Conservation (phyloP, 2,797 vertebrate species). For the Microhierax caerulescens region DNA sequence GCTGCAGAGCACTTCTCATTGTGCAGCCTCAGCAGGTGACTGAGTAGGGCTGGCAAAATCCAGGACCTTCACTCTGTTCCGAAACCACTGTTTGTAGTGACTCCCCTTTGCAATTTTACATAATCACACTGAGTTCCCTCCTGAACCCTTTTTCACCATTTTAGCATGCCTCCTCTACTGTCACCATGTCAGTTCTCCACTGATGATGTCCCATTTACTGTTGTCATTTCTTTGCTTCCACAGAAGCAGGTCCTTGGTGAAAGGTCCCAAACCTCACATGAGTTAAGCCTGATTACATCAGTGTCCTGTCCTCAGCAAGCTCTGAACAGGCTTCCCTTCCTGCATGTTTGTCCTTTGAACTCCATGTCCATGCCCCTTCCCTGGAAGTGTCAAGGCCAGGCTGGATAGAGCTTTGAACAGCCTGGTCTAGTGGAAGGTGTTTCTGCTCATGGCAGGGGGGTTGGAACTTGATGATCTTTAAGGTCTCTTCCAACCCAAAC, state of each 20-base stretch:
- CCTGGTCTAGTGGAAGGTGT: no score
- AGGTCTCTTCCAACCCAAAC: no score
- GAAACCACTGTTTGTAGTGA: background rate
- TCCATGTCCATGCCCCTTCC: no score
- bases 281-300: background rate
- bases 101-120: background rate
- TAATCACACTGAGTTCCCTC: background rate
- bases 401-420: no score
- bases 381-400: no score
- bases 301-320: background rate
- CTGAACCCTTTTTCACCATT: background rate
- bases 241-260: background rate
- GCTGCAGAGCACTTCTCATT: background rate
- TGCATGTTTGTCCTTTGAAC: background rate
- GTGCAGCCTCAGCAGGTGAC: background rate
- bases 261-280: background rate
- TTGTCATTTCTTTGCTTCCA: background rate
- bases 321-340: background rate
- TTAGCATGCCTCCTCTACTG: background rate
- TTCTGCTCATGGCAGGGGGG: no score
- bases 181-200: background rate
- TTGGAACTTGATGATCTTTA: no score
- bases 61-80: background rate
- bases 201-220: background rate
- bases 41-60: background rate